Conservation (phyloP, 2,888 invertebrate species). For the Oligia strigilis region DNA sequence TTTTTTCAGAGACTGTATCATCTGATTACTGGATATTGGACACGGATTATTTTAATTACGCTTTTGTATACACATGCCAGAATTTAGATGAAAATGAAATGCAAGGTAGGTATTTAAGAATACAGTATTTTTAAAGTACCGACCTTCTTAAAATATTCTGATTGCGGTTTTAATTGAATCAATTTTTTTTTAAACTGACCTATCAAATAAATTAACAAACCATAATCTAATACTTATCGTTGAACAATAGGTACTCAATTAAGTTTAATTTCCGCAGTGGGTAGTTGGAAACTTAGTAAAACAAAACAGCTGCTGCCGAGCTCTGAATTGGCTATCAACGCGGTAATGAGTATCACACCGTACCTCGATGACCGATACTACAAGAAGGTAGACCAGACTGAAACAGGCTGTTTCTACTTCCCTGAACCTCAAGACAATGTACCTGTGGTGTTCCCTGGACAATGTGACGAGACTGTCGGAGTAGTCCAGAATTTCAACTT, state of each 20-base stretch:
- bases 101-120: constrained; percentile 85
- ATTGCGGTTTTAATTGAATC: background rate
- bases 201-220: background rate
- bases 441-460: constrained; percentile 80
- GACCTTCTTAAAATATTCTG: background rate
- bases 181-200: background rate
- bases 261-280: constrained; percentile 69
- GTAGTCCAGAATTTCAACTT: constrained; percentile 73
- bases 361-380: constrained; percentile 77
- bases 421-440: constrained; percentile 76
- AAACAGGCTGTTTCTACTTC: constrained; percentile 80
- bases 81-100: constrained; percentile 85
- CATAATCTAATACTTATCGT: background rate
- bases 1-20: constrained; percentile 76
- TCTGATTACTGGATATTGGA: constrained; percentile 91
- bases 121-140: background rate
- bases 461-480: constrained; percentile 73
- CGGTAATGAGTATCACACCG: constrained; percentile 66
- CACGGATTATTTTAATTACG: constrained; percentile 92
- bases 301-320: constrained; percentile 67
- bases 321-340: constrained; percentile 70
- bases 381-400: constrained; percentile 72
- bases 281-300: constrained; percentile 83
- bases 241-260: background rate
- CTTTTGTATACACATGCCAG: constrained; percentile 92